A percentile compares a stretch with the other conserved stretches of the same genome.
phyloP scores from a whole-genome alignment of 2,113 vertebrate genomes.

The Argyrosomus japonicus region DNA sequence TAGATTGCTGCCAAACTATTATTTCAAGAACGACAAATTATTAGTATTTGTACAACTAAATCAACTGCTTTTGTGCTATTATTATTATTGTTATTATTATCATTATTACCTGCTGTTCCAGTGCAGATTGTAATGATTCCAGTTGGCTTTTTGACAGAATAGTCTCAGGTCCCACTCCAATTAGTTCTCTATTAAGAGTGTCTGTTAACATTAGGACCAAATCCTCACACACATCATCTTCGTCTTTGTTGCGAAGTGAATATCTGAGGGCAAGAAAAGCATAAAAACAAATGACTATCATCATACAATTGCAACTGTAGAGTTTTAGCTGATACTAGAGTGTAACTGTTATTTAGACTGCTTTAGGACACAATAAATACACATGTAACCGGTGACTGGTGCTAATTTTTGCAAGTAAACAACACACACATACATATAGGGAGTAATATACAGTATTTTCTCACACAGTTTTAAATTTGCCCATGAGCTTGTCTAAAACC shows the following conservation, averaged over 20 bases:
- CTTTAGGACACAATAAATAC: neutral
- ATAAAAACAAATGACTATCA: neutral
- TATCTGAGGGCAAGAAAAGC: slow-evolving; percentile 57
- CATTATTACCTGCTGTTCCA: slow-evolving; percentile 69
- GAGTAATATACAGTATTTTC: neutral
- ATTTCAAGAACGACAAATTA: neutral
- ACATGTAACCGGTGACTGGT: no score
- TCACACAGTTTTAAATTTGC: neutral
- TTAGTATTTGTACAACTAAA: slow-evolving; percentile 1
- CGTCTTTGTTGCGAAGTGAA: slow-evolving; percentile 70
- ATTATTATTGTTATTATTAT: neutral
- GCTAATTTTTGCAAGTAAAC: neutral
- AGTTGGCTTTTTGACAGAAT: slow-evolving; percentile 65
- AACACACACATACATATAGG: neutral
- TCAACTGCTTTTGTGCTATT: neutral
- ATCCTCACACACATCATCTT: slow-evolving; percentile 83
- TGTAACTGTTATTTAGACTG: neutral
- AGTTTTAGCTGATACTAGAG: neutral
- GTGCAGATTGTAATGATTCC: slow-evolving; percentile 74
- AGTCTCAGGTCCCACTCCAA: slow-evolving; percentile 80
- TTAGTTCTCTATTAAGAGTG: slow-evolving; percentile 73
- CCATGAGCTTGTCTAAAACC: no score
- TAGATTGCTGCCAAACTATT: neutral
- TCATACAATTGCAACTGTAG: neutral
- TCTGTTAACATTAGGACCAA: slow-evolving; percentile 80